Base-by-base conservation (phyloP, 37 sponge, comb jelly and placozoan species). In the Axinella damicornis region DNA sequence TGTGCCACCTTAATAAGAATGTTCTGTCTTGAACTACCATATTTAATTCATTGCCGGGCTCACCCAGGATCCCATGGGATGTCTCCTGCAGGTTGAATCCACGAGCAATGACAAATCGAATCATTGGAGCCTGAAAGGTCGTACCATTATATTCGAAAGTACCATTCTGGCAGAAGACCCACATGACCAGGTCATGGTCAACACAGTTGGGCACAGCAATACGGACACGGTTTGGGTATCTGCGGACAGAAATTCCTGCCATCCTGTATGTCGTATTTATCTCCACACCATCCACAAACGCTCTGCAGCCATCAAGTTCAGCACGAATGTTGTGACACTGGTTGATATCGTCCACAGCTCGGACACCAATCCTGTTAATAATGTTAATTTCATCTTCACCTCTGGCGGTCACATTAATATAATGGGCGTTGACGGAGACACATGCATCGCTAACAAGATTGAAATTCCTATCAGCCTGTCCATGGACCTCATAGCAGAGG, bases 161-260 rank as follows among this genome's bases (percentile, higher is more conserved):
- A 0, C 59, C 2, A 32, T 56, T 57, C 71, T 77, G 68, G 55
- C 89, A 88, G 16, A 69, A 15, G 12, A 88, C 78, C 83, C 89
- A 82, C 78, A 88, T 82, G 28, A 76, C 76, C 37, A 82, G 71
- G 16, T 30, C 37, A 14, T n/a, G 57, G 38, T 79, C 53, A 21
- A 17, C 72, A 57, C 89, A 88, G 83, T 88, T 88, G 13, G 83
- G 89, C 18, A 88, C 89, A n/a, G 75, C 27, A 0, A 88, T 58
- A 0, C 76, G 24, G 2, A 74, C 78, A 38, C 60, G 53, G 53
- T 63, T 36, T 16, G 52, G 17, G 28, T 55, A 58, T 37, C 34
- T 33, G 25, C 28, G 64, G 9, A 78, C 53, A 41, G 46, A 4
- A 46, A 46, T 9, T 12, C 46, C 46, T 9, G 4, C 46, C 46